Conservation (phyloP, 2,888 invertebrate genomes). For the Stratiomys singularior region DNA sequence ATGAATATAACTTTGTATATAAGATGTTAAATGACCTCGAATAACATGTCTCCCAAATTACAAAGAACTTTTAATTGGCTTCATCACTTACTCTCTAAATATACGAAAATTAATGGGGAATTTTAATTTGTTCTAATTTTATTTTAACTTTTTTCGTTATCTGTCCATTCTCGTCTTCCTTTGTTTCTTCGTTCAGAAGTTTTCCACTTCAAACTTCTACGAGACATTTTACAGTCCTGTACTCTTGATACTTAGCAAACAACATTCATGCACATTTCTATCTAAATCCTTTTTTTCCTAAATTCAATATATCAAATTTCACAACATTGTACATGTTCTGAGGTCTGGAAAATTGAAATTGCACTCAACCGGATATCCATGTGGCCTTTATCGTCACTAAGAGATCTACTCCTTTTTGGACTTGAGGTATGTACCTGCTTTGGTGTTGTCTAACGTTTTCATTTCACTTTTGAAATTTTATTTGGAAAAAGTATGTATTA, state of each 20-base stretch:
- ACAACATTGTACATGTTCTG: background rate
- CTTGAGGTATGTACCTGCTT: no score
- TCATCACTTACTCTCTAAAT: background rate
- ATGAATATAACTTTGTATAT: background rate
- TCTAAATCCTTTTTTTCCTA: background rate
- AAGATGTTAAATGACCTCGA: background rate
- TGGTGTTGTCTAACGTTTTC: background rate
- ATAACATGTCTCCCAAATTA: background rate
- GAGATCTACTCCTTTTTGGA: no score
- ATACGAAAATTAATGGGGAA: background rate
- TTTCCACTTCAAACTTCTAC: background rate
- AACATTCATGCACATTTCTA: background rate
- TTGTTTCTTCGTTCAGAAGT: background rate
- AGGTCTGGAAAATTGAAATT: conserved; percentile 6
- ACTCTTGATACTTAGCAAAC: background rate
- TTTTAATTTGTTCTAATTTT: background rate
- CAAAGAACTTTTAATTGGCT: background rate
- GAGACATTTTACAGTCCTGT: background rate
- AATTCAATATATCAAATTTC: background rate
- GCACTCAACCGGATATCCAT: background rate
- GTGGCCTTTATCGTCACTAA: no score
- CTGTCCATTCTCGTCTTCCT: no score
- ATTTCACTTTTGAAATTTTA: background rate
- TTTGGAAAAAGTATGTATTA: background rate
- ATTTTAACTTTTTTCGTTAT: no score